phyloP scores from a whole-genome alignment of 2,113 vertebrate species.

The Beaufortia kweichowensis region DNA sequence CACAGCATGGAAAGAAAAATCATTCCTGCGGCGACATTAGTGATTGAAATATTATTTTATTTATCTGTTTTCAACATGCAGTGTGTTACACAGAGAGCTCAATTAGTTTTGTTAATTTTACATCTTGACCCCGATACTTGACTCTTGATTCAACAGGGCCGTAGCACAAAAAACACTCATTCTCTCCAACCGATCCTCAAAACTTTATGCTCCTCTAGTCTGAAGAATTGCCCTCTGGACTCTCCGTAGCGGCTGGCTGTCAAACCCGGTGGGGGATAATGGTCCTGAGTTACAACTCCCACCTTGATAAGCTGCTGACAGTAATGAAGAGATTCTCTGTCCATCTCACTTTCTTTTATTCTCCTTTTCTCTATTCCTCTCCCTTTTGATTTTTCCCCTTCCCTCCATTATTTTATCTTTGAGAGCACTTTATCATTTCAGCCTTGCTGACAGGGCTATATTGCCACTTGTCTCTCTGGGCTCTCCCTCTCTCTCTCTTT shows the following conservation, averaged over 20 bases:
- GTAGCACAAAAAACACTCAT: not conserved
- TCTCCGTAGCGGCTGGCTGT: constrained; percentile 12
- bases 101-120: no score
- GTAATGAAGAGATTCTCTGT: constrained; percentile 48
- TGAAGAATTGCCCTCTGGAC: not conserved
- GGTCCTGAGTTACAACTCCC: constrained; percentile 33
- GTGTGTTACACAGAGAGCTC: no score
- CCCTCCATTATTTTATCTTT: constrained; percentile 13
- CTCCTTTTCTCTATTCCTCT: constrained; percentile 58
- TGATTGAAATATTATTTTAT: no score
- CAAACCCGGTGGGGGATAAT: constrained; percentile 28
- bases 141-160: not conserved
- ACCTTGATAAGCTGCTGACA: constrained; percentile 46
- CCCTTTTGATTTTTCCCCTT: constrained; percentile 8
- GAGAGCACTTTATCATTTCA: constrained; percentile 56
- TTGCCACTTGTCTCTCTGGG: constrained; percentile 46
- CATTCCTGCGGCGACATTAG: no score
- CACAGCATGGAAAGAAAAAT: no score
- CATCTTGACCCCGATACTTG: constrained; percentile 9
- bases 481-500: not conserved
- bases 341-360: constrained; percentile 32
- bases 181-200: not conserved
- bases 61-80: no score
- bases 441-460: constrained; percentile 47
- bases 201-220: constrained; percentile 10